Evolutionary conservation across 2,888 invertebrate species (phyloP).

Genomic region (Spisula solida): DNA sequence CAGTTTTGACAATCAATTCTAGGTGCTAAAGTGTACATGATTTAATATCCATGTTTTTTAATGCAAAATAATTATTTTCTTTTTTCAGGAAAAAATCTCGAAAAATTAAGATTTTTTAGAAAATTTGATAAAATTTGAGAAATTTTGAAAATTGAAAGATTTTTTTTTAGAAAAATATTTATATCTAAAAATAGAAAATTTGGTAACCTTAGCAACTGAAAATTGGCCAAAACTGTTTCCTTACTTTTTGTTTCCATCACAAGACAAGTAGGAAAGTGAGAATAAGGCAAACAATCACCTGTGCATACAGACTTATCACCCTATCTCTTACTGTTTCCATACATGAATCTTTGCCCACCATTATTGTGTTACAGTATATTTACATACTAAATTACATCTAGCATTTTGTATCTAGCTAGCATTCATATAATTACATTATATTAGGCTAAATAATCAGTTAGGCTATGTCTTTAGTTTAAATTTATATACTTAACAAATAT

Average conservation of each 20-base stretch:
- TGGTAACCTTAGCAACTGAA: neutral
- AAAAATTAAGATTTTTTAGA: too few species aligned
- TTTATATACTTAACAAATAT: too few species aligned
- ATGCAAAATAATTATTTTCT: too few species aligned
- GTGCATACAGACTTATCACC: neutral
- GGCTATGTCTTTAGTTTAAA: too few species aligned
- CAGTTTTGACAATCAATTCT: slow-evolving; percentile 18
- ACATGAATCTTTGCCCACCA: slow-evolving; percentile 14
- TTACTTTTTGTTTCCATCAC: slow-evolving; percentile 15
- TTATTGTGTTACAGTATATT: neutral
- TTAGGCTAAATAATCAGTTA: too few species aligned
- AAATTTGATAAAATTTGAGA: too few species aligned
- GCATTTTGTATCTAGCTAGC: slow-evolving; percentile 11
- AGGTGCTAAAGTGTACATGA: neutral
- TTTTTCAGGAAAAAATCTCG: too few species aligned
- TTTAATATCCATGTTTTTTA: too few species aligned
- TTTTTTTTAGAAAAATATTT: neutral
- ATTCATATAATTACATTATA: neutral
- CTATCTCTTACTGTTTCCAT: neutral
- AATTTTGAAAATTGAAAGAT: neutral
- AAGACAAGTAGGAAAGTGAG: slow-evolving; percentile 5
- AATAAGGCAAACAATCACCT: slow-evolving; percentile 28
- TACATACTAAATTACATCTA: slow-evolving; percentile 19
- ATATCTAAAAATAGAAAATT: neutral
- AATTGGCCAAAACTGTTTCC: slow-evolving; percentile 15